A percentile compares a stretch with the other conserved stretches of the same genome.
Conservation (phyloP, 2,797 vertebrate genomes). For the Setipinna tenuifilis region DNA sequence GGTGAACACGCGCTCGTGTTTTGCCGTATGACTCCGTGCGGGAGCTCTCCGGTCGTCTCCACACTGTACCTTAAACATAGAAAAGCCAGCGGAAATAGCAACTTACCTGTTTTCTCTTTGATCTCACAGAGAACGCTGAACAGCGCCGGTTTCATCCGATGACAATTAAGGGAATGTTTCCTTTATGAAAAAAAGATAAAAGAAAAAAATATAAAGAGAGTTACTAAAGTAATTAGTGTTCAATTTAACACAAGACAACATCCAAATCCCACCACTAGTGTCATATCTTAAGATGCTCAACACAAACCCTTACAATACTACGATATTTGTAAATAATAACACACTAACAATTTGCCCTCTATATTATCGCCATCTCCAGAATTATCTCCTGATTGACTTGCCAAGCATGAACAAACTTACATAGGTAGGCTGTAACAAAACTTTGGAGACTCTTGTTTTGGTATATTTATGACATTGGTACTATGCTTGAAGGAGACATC, state of each 20-base stretch:
- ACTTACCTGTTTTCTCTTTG: conserved; percentile 88
- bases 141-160: conserved; percentile 86
- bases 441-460: not conserved
- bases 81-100: conserved; percentile 7
- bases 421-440: not conserved
- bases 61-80: not conserved
- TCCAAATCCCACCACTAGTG: not conserved
- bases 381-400: not conserved
- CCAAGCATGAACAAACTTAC: not conserved
- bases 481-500: not conserved
- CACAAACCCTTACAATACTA: not conserved
- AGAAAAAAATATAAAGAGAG: conserved; percentile 47
- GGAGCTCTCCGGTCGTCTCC: not conserved
- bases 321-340: not conserved
- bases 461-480: not conserved
- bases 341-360: not conserved
- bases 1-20: conserved; percentile 55
- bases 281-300: not conserved
- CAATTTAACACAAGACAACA: not conserved
- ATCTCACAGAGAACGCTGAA: conserved; percentile 88
- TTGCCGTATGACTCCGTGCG: not conserved
- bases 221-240: not conserved
- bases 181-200: conserved; percentile 60
- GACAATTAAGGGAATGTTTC: conserved; percentile 87
- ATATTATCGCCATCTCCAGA: not conserved